phyloP scores from a whole-genome alignment of 2,888 invertebrate species.

The Drosophila differens region DNA sequence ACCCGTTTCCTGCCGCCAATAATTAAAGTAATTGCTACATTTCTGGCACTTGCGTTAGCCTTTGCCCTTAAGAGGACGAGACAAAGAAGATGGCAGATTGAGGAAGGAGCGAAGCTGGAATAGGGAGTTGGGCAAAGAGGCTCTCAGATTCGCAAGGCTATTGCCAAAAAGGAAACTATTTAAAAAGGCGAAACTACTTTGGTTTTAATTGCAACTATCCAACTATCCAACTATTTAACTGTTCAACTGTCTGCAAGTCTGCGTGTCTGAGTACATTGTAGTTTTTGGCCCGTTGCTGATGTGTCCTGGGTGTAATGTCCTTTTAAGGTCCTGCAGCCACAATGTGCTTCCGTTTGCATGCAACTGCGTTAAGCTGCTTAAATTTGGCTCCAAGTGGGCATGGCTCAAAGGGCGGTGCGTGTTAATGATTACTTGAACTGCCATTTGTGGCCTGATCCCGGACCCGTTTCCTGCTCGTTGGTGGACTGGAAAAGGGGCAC shows the following conservation, averaged over 20 bases:
- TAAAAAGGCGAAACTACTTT: conserved; percentile 79
- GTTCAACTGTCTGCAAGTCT: conserved; percentile 45
- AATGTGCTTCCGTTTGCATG: conserved; percentile 73
- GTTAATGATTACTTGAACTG: conserved; percentile 78
- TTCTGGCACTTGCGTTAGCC: conserved; percentile 73
- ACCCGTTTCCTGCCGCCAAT: conserved; percentile 80
- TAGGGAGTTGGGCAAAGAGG: conserved; percentile 6
- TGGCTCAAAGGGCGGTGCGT: conserved; percentile 51
- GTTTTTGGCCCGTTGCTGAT: conserved; percentile 45
- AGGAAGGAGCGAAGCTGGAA: background rate
- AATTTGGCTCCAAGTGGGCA: conserved; percentile 43
- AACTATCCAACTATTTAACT: conserved; percentile 56
- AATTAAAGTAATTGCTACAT: conserved; percentile 80
- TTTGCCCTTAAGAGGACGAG: conserved; percentile 18
- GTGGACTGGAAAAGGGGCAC: conserved; percentile 24
- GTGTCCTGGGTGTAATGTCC: conserved; percentile 74
- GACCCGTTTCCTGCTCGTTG: conserved; percentile 22
- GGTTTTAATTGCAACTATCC: conserved; percentile 78
- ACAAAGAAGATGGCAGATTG: background rate
- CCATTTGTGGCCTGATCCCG: conserved; percentile 70
- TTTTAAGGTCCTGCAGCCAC: conserved; percentile 59
- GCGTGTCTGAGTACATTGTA: conserved; percentile 68
- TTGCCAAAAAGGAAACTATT: conserved; percentile 79
- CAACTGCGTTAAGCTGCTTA: conserved; percentile 74
- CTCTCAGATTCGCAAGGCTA: conserved; percentile 50